Evolutionary conservation across 1,140 invertebrate species (phyloP), one percentile per base, ranked within the genome.

Genomic region (Drosophila mayri): DNA sequence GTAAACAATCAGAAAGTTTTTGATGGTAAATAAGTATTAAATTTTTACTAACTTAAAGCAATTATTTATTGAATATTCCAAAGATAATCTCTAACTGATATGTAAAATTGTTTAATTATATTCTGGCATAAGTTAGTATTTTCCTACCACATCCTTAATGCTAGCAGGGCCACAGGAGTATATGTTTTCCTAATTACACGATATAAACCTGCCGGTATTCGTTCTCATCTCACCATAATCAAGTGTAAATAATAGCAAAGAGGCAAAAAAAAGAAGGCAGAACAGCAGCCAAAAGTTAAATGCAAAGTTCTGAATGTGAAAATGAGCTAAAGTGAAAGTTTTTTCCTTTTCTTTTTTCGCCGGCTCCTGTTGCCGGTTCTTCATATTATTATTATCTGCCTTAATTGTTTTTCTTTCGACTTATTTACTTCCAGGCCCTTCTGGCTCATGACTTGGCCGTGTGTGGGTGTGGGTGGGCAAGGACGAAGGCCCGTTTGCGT

Each of bases 361-460:
- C 44, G 37, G 52, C 55, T 80, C 47, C 64, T 44, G 43, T 75
- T 87, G 65, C 62, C 76, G 43, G 63, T 47, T 84, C 67, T 87
- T 80, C 80, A 77, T 87, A 78, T 90, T 84, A 88, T 87, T 81
- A 90, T 90, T 90, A 90, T 90, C 85, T 90, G 81, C 63, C 77
- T 79, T 90, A 90, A 90, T 90, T 90, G 85, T 90, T 90, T 90
- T 85, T 81, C 85, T 79, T 79, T 85, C 78, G 66, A 81, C 81
- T 90, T 90, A 81, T 78, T 84, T 88, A 77, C 67, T 81, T 84
- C 14, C 37, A 66, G 41, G 41, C 25, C 43, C 75, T 61, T 64
- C 44, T 57, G 64, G 38, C 50, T 58, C 65, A 59, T 50, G 66
- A 32, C 66, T 71, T 37, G n/a, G 25, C 16, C 16, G 11, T 49